Conservation (phyloP, 2,113 vertebrate species). For the Ornithorhynchus anatinus region DNA sequence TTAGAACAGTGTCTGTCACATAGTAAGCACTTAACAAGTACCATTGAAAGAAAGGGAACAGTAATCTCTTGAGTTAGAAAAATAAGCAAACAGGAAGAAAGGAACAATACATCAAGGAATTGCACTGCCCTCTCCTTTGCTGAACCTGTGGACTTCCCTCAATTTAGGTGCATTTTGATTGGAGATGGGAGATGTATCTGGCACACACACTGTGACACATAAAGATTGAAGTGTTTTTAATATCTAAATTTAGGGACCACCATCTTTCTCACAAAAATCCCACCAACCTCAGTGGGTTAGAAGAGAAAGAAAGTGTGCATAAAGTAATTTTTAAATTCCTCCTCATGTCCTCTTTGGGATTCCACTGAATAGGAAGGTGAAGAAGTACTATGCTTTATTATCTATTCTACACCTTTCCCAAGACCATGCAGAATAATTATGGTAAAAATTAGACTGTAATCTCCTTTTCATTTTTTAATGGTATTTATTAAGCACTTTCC, state of each 20-base stretch:
- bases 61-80: slow-evolving; percentile 3
- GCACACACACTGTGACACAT: not conserved
- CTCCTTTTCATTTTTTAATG: too few relatives aligned
- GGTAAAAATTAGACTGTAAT: too few relatives aligned
- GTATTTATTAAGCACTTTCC: too few relatives aligned
- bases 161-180: not conserved
- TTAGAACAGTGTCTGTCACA: too few relatives aligned
- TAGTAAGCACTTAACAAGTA: too few relatives aligned
- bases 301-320: not conserved
- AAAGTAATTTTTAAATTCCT: not conserved
- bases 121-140: not conserved
- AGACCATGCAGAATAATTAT: too few relatives aligned
- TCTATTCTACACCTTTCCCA: too few relatives aligned
- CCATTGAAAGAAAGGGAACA: too few relatives aligned
- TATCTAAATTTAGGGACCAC: not conserved
- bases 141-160: not conserved
- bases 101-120: slow-evolving; percentile 9
- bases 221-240: not conserved
- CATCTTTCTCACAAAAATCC: not conserved
- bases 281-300: not conserved
- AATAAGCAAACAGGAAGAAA: slow-evolving; percentile 40
- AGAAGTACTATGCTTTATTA: too few relatives aligned
- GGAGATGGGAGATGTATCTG: not conserved
- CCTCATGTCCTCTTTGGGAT: not conserved
- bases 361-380: not conserved